phyloP scores from a whole-genome alignment of 2,797 vertebrate genomes.

The Oryzias dopingdopingensis region DNA sequence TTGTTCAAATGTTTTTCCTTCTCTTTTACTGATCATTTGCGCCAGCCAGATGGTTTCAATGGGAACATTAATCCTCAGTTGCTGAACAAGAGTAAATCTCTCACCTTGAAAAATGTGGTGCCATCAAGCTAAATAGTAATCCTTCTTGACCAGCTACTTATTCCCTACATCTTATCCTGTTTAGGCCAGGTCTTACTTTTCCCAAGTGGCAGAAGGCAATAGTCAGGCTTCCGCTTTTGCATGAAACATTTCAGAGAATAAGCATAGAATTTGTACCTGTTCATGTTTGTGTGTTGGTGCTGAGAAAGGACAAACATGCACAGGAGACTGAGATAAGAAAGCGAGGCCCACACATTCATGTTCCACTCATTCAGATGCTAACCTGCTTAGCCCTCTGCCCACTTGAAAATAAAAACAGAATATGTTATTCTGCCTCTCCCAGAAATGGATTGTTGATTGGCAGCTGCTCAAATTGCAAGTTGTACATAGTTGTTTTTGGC shows the following conservation, averaged over 20 bases:
- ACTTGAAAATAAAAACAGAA: conserved; percentile 44
- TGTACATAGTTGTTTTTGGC: conserved; percentile 41
- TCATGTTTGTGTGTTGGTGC: neutral
- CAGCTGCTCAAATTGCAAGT: conserved; percentile 41
- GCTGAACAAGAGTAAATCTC: no score
- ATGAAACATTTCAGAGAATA: conserved; percentile 2
- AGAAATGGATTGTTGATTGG: conserved; percentile 48
- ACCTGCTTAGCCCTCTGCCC: conserved; percentile 59
- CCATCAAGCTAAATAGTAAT: no score
- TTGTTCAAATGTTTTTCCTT: no score
- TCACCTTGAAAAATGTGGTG: no score
- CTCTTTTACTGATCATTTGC: no score
- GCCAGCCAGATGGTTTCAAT: no score
- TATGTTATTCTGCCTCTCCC: conserved; percentile 46
- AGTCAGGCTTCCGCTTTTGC: no score
- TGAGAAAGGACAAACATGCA: conserved; percentile 40
- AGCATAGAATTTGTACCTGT: neutral
- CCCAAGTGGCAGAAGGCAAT: no score
- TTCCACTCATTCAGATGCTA: conserved; percentile 63
- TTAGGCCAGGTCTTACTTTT: no score
- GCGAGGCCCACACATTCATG: conserved; percentile 47
- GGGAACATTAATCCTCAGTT: no score
- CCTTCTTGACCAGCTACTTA: no score
- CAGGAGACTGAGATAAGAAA: conserved; percentile 46
- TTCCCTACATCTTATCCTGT: no score